These are phyloP conservation scores for Caenorhabditis panamensis DNA, from an alignment of 2,888 invertebrate genomes.

Conservation along the genomic window DNA sequence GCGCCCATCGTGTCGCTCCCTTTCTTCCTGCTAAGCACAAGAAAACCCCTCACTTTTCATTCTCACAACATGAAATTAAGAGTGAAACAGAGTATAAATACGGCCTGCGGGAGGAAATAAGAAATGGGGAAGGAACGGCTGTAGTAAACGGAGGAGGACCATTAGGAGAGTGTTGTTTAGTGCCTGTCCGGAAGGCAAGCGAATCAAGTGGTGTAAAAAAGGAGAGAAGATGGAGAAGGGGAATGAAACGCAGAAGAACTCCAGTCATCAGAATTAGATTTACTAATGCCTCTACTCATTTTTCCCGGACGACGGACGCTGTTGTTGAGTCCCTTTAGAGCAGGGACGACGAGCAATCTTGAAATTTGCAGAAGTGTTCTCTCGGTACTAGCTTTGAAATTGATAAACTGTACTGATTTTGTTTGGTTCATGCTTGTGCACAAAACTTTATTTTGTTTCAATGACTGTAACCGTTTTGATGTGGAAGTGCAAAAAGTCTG, in stretches of 20 bases:
- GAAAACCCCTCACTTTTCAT: conserved; percentile 60
- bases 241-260: conserved; percentile 57
- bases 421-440: too few species aligned
- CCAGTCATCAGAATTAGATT: conserved; percentile 58
- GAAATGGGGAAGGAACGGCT: conserved; percentile 20
- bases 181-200: conserved; percentile 29
- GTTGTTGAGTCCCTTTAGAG: conserved; percentile 35
- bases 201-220: conserved; percentile 51
- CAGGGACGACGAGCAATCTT: conserved; percentile 9
- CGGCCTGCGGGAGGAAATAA: conserved; percentile 12
- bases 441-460: too few species aligned
- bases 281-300: conserved; percentile 56
- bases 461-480: too few species aligned
- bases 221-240: conserved; percentile 16
- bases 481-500: too few species aligned
- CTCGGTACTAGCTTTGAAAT: not conserved
- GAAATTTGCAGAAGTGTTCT: conserved; percentile 5
- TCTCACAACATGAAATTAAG: conserved; percentile 59
- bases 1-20: conserved; percentile 54
- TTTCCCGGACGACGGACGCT: conserved; percentile 17
- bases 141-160: conserved; percentile 15
- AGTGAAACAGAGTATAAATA: conserved; percentile 59
- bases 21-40: conserved; percentile 49
- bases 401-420: not conserved
- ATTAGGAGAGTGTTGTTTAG: conserved; percentile 51